Percentiles rank a stretch among this genome's conserved stretches.
Evolutionary conservation across 2,113 vertebrate genomes (phyloP).

Genomic region (Pipa parva): DNA sequence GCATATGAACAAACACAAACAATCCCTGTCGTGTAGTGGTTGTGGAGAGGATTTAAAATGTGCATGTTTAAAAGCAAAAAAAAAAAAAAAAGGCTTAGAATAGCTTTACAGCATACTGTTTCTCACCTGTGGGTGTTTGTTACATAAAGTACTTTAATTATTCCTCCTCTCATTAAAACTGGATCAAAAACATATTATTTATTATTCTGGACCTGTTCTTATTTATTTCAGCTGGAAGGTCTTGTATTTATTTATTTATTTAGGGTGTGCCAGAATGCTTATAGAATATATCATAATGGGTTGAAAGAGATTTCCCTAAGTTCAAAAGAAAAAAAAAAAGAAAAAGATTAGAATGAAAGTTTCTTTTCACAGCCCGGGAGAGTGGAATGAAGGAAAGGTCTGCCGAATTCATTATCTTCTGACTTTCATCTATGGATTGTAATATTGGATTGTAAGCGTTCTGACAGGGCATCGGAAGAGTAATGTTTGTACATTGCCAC

Average conservation of each 20-base stretch:
- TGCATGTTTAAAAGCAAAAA: background rate
- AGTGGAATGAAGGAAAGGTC: constrained; percentile 18
- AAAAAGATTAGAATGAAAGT: constrained; percentile 22
- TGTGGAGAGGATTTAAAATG: constrained; percentile 16
- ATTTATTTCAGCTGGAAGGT: constrained; percentile 11
- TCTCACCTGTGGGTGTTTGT: constrained; percentile 19
- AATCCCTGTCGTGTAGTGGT: background rate
- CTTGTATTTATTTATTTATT: constrained; percentile 2
- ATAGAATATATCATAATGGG: constrained; percentile 10
- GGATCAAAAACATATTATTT: too few species aligned
- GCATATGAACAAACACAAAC: constrained; percentile 11
- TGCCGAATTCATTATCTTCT: constrained; percentile 24
- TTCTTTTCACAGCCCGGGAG: constrained; percentile 3
- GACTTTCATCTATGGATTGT: constrained; percentile 25
- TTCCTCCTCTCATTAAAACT: constrained; percentile 28
- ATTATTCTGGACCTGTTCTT: background rate
- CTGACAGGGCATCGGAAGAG: constrained; percentile 4
- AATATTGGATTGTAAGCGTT: constrained; percentile 21
- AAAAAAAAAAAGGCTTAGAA: background rate
- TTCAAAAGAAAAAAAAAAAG: too few species aligned
- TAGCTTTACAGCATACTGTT: constrained; percentile 1
- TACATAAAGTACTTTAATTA: constrained; percentile 29
- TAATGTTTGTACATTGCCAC: constrained; percentile 14
- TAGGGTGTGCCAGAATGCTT: too few species aligned
- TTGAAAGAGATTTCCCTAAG: constrained; percentile 5